Conservation (phyloP, 1,140 invertebrate genomes). For the Battus philenor region DNA sequence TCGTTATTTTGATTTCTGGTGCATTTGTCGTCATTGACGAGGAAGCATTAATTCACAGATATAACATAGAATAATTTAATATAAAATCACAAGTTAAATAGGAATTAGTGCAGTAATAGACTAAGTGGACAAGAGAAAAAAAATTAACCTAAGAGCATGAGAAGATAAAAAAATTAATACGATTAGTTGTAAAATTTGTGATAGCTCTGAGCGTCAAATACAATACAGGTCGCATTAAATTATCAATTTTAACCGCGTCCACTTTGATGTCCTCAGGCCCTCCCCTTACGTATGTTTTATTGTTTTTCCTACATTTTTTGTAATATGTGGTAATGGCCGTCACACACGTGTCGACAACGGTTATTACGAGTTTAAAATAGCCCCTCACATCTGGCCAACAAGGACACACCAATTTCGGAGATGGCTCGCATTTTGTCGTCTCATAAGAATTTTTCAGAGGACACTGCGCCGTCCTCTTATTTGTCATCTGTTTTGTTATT, state of each 20-base stretch:
- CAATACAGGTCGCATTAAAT: too few species aligned
- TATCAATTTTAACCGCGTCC: constrained; percentile 48
- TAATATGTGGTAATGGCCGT: constrained; percentile 74
- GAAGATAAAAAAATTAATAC: too few species aligned
- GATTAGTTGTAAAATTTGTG: too few species aligned
- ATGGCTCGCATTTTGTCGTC: constrained; percentile 39
- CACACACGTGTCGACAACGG: constrained; percentile 69
- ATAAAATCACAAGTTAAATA: too few species aligned
- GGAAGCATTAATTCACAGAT: too few species aligned
- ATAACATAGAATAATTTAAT: too few species aligned
- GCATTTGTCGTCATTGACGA: too few species aligned
- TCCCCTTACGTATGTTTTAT: constrained; percentile 49
- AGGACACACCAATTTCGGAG: constrained; percentile 46
- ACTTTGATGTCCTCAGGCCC: constrained; percentile 34
- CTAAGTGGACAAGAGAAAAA: too few species aligned
- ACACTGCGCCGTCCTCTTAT: constrained; percentile 6
- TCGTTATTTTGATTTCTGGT: too few species aligned
- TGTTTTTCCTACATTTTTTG: constrained; percentile 67
- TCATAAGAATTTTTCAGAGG: constrained; percentile 26
- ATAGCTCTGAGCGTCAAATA: too few species aligned
- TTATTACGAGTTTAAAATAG: constrained; percentile 76
- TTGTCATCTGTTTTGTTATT: constrained; percentile 14
- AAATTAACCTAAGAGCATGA: too few species aligned
- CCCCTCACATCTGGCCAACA: constrained; percentile 48
- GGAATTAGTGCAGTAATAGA: too few species aligned